Conservation (phyloP, 2,113 vertebrate genomes). For the Mustelus asterias region DNA sequence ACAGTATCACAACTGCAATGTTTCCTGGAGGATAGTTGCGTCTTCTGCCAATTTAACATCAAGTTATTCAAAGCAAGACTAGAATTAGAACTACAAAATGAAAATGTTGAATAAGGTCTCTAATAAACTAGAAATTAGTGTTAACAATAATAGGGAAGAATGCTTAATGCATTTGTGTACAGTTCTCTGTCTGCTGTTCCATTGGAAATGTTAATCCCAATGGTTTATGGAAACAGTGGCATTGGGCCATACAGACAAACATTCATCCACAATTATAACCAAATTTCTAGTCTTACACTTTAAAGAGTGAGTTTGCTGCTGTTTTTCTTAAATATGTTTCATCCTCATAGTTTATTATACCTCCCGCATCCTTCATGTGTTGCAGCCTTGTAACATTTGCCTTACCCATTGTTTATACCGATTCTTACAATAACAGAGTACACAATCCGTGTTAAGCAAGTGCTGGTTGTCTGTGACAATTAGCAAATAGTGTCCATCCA, state of each 20-base stretch:
- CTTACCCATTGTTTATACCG: background rate
- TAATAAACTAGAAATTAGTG: background rate
- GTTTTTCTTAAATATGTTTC: background rate
- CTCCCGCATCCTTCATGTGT: background rate
- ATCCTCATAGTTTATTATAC: background rate
- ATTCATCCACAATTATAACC: background rate
- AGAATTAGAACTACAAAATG: background rate
- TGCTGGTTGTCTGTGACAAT: slow-evolving; percentile 26
- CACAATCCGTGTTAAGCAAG: background rate
- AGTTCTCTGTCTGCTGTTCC: background rate
- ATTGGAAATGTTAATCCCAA: background rate
- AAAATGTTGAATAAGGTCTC: background rate
- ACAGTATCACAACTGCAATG: background rate
- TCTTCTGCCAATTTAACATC: background rate
- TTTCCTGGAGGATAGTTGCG: background rate
- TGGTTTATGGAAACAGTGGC: background rate
- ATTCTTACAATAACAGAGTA: background rate
- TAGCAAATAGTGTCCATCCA: background rate
- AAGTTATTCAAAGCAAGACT: background rate
- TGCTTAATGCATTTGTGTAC: background rate
- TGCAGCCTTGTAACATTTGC: background rate
- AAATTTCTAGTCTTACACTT: background rate
- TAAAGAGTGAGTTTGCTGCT: background rate
- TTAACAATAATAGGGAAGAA: background rate
- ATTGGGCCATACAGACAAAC: background rate